Evolutionary conservation across 2,888 invertebrate genomes (phyloP), one percentile per base, ranked within the genome.

Genomic region (Heliconius erato): DNA sequence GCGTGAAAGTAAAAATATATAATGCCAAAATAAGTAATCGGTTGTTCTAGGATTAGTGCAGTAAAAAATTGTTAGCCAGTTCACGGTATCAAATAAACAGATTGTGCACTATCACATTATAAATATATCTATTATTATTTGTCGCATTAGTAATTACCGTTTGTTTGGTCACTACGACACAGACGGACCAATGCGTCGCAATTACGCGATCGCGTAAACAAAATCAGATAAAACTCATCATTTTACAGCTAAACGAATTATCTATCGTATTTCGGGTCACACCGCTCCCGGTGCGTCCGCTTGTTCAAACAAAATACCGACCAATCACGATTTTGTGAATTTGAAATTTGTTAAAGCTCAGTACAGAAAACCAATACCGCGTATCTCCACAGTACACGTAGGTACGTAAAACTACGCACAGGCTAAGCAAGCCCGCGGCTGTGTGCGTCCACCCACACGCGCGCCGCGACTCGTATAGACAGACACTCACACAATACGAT

Each of bases 271-370:
- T 93, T 93, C 92, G 92, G 92, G 90, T 92, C 88, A 86, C 85
- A 86, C 88, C 87, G 87, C 87, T 89, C 86, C 85, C 87, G 88
- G 89, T 90, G 92, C 91, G 93, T 92, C 86, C 90, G 92, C 91
- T 94, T 94, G 92, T 91, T 89, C 95, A 95, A 95, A 95, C 95
- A 95, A 94, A 94, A 95, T 94, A 92, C 91, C 91, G 90, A 92
- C 95, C 95, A 95, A 95, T 95, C 95, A 94, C 94, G 93, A 95
- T 94, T 95, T 96, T 95, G 94, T 94, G 95, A 96, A 95, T 95
- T 95, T 95, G 93, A 95, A 95, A 95, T 95, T 95, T 95, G 94
- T 94, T 95, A 91, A 94, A 94, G 92, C 94, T 92, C 91, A 92
- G 92, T 94, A 94, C 94, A 94, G 95, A 95, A 95, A 95, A 95